Evolutionary conservation across 2,888 invertebrate species (phyloP), one percentile per base, ranked within the genome.

Genomic region (Bugulina stolonifera): DNA sequence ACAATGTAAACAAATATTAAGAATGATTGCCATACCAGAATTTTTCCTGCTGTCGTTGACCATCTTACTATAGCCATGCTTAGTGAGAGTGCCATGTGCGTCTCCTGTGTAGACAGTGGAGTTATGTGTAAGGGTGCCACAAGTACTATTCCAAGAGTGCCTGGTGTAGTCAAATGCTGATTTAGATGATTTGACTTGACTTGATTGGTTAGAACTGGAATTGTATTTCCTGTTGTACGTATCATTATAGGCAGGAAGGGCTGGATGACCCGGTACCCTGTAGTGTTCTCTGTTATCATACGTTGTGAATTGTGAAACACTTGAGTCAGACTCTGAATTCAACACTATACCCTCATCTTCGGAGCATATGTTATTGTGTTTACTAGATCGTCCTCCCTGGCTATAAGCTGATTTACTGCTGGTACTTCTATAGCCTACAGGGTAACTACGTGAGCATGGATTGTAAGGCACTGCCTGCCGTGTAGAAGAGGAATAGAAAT

Each of bases 241-340:
- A 32, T 14, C 27, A 64, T 27, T 34, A 64, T 64, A 64, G 27
- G 3, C 32, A 32, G 64, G 64, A 14, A 29, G 27, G 10, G 32
- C 2, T 22, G 29, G 27, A 14, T 64, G 64, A 5, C 64, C 64
- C 14, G 64, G 27, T 25, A 64, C 64, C 2, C 5, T 32, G 34
- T 32, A 64, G 5, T 3, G 22, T 2, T 64, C 64, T 29, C 64
- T 25, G 32, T 27, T 64, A 32, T 64, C 64, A 64, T 32, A 34
- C 5, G 64, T 32, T 3, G 64, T 32, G 32, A 64, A 64, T n/a
- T 64, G 64, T 64, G 64, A 64, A 3, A 64, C 32, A n/a, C 64
- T 64, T 14, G 64, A 64, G 64, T 64, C 64, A 2, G 64, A 64
- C 64, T 64, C 64, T 29, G 64, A 64, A n/a, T 64, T 64, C 3